Percentiles rank a stretch among this genome's conserved stretches.
Evolutionary conservation across 1,140 invertebrate species (phyloP).

Genomic region (Panagrolaimus sp.): DNA sequence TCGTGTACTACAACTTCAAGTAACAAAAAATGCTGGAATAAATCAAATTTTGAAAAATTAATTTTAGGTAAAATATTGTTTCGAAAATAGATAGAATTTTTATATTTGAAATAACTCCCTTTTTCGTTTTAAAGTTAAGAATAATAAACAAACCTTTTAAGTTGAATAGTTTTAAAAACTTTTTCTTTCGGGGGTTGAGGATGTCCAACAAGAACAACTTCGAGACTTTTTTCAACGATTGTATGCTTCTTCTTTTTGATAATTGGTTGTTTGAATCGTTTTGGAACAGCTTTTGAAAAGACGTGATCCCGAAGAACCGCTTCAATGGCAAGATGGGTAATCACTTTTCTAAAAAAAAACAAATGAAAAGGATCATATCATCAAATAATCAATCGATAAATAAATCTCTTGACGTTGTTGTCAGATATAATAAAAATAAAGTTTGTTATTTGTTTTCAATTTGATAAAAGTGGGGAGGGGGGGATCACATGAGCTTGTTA

Average conservation of each 20-base stretch:
- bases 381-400: neutral
- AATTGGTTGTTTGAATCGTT: neutral
- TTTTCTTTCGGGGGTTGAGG: neutral
- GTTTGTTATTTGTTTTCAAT: no score
- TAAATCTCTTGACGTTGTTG: neutral
- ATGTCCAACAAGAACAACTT: conserved; percentile 13
- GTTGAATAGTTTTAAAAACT: neutral
- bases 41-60: no score
- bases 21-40: no score
- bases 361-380: no score
- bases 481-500: no score
- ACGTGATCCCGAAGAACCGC: neutral
- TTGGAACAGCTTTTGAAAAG: neutral
- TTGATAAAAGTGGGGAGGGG: no score
- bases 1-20: no score
- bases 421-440: neutral
- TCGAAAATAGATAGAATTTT: no score
- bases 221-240: conserved; percentile 5
- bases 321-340: neutral
- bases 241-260: neutral
- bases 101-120: no score
- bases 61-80: no score
- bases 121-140: neutral
- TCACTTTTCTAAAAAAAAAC: neutral
- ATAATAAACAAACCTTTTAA: conserved; percentile 11